Percentiles rank a stretch among this genome's conserved stretches.
Conservation (phyloP, 2,113 vertebrate species). For the Colossoma macropomum region DNA sequence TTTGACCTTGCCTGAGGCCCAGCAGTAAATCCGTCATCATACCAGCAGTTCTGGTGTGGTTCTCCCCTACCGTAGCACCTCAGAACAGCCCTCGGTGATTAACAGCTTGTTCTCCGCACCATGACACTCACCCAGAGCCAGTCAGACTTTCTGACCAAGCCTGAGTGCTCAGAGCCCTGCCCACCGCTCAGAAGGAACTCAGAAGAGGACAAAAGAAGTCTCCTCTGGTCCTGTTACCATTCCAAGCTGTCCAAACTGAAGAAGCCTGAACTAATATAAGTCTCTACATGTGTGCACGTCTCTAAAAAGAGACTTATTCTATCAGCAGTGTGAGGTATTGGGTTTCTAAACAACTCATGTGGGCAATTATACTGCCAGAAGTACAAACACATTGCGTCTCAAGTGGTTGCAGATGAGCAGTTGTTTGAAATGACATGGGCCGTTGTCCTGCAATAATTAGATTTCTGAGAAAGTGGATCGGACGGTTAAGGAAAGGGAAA, state of each 20-base stretch:
- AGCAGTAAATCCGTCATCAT: slow-evolving; percentile 73
- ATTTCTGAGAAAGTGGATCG: slow-evolving; percentile 31
- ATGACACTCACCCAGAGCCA: slow-evolving; percentile 43
- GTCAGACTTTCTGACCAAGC: slow-evolving; percentile 47
- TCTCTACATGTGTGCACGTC: neutral
- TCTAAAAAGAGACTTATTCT: slow-evolving; percentile 2
- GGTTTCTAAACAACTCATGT: slow-evolving; percentile 25
- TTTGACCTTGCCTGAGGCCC: slow-evolving; percentile 61
- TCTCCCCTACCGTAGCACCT: slow-evolving; percentile 43
- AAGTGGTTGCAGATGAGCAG: slow-evolving; percentile 35
- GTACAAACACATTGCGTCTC: slow-evolving; percentile 2
- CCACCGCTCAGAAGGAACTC: neutral
- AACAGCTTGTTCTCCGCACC: slow-evolving; percentile 35
- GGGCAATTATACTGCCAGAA: neutral
- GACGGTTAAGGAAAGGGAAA: slow-evolving; percentile 25
- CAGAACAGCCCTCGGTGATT: slow-evolving; percentile 49
- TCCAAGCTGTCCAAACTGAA: neutral
- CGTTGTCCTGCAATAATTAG: slow-evolving; percentile 20
- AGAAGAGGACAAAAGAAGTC: slow-evolving; percentile 47
- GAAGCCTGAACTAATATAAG: slow-evolving; percentile 42
- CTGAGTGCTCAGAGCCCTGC: slow-evolving; percentile 18
- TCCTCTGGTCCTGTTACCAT: slow-evolving; percentile 38
- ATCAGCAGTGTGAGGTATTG: slow-evolving; percentile 3
- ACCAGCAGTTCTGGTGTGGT: slow-evolving; percentile 62
- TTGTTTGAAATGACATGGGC: slow-evolving; percentile 13